A percentile compares a stretch with the other conserved stretches of the same genome.
phyloP scores from a whole-genome alignment of 2,797 vertebrate genomes.

The Argyrosomus regius region DNA sequence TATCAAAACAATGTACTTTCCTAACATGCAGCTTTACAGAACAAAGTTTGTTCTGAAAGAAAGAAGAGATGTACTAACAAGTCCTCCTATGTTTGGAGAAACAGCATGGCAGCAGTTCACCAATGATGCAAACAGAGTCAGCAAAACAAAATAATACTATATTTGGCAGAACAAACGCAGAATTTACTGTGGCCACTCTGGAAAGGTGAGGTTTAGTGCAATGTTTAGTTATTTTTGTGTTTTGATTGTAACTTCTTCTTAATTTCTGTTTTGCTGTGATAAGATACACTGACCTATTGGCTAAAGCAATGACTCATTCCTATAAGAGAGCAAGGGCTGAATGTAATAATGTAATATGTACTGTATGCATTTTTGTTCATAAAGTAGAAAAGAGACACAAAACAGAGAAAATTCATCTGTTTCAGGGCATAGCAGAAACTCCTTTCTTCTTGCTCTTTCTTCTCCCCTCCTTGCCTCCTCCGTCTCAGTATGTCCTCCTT shows the following conservation, averaged over 20 bases:
- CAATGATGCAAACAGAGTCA: neutral
- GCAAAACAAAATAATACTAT: neutral
- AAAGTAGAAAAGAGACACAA: neutral
- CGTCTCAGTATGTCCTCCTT: conserved; percentile 21
- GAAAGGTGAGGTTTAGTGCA: neutral
- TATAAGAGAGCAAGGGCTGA: no score
- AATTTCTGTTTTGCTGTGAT: conserved; percentile 5
- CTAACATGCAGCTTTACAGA: neutral
- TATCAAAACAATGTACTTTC: neutral
- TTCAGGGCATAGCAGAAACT: neutral
- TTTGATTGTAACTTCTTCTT: conserved; percentile 28
- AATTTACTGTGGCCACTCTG: neutral
- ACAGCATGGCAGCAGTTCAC: neutral
- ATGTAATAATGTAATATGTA: neutral
- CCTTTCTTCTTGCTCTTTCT: neutral
- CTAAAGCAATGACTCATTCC: neutral
- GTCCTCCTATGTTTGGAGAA: neutral
- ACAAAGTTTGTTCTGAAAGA: neutral
- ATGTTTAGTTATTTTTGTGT: conserved; percentile 12
- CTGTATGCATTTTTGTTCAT: neutral
- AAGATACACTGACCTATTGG: neutral
- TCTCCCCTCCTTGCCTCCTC: neutral
- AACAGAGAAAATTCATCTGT: neutral
- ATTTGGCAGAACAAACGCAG: no score
- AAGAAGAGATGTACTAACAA: neutral